phyloP scores from a whole-genome alignment of 2,888 invertebrate species.

The Limnephilus auricula region DNA sequence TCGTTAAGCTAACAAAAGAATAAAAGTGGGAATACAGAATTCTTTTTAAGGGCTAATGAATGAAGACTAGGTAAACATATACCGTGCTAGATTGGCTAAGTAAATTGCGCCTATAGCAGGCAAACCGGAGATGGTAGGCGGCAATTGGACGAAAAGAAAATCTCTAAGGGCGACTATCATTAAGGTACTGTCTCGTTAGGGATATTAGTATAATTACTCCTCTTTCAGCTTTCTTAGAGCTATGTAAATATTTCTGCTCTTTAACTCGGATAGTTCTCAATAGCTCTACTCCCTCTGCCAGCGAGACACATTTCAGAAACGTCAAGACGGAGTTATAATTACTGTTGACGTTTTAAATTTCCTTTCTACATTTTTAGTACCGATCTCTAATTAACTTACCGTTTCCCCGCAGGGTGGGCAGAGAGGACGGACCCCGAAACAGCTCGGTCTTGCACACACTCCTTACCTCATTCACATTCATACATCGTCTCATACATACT shows the following conservation, averaged over 20 bases:
- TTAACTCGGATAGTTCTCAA: not conserved
- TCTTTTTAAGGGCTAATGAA: not conserved
- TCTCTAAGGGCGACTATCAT: not conserved
- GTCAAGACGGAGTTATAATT: not conserved
- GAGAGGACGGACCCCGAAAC: too few species aligned
- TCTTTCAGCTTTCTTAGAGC: constrained; percentile 24
- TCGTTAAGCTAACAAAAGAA: not conserved
- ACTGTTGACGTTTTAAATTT: too few species aligned
- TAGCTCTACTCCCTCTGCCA: not conserved
- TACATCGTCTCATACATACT: too few species aligned
- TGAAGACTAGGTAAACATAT: not conserved
- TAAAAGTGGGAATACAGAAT: not conserved
- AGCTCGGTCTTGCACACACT: too few species aligned
- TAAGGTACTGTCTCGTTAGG: constrained; percentile 36
- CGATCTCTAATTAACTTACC: too few species aligned
- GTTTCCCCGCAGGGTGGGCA: too few species aligned
- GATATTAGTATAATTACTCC: constrained; percentile 58
- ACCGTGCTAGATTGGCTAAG: not conserved
- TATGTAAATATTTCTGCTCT: constrained; percentile 5
- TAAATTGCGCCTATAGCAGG: not conserved
- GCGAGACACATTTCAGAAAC: not conserved
- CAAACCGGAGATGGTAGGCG: not conserved
- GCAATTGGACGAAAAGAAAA: not conserved
- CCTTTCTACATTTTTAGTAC: too few species aligned
- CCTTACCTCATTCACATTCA: too few species aligned